phyloP scores from a whole-genome alignment of 23 tunicate genomes.

The Ascidia mentula region DNA sequence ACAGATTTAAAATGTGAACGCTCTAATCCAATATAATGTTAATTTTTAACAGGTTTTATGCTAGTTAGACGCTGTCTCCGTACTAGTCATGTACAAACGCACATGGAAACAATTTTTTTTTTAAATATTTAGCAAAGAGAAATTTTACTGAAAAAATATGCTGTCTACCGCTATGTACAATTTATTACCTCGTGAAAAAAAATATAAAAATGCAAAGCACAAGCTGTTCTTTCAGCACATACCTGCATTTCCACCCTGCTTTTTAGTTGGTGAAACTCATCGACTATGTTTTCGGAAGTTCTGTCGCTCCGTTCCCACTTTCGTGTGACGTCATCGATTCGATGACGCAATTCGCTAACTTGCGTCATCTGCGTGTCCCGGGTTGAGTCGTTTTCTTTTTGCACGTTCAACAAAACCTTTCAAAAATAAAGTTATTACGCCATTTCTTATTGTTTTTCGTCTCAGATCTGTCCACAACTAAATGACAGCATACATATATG shows the following conservation, averaged over 20 bases:
- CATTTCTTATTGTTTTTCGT: background rate
- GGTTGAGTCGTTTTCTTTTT: slow-evolving; percentile 56
- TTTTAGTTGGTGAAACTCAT: slow-evolving; percentile 84
- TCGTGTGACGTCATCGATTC: slow-evolving; percentile 53
- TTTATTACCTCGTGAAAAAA: too few species aligned
- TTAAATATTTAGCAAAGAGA: too few species aligned
- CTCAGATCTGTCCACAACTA: background rate
- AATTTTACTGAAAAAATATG: too few species aligned
- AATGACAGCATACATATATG: background rate
- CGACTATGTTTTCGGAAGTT: slow-evolving; percentile 62
- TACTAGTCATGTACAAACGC: too few species aligned
- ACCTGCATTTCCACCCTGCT: slow-evolving; percentile 82
- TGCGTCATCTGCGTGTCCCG: slow-evolving; percentile 56
- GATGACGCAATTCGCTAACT: slow-evolving; percentile 47
- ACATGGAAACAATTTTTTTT: background rate
- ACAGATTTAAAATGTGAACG: too few species aligned
- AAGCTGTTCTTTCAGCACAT: background rate
- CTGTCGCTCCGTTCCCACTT: slow-evolving; percentile 64
- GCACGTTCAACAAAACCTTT: slow-evolving; percentile 63
- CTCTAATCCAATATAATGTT: too few species aligned
- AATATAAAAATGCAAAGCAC: too few species aligned
- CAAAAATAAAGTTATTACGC: background rate
- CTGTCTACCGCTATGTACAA: too few species aligned
- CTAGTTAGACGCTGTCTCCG: too few species aligned
- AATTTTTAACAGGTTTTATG: too few species aligned